These are phyloP conservation scores for Lysandra bellargus DNA, from an alignment of 2,888 invertebrate species.

Conservation along the genomic window DNA sequence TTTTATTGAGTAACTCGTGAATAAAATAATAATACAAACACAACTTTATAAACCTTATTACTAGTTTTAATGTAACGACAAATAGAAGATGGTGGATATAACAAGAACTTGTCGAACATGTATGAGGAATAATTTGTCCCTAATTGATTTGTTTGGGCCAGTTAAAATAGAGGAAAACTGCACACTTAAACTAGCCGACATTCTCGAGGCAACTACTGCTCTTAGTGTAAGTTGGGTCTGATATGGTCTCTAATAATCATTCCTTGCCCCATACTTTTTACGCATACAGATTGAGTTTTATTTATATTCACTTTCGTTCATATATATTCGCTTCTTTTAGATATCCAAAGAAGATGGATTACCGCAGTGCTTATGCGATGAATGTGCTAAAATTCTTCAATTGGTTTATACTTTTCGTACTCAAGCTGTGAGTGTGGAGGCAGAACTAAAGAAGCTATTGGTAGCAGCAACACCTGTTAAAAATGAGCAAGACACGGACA, in stretches of 20 bases:
- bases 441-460: constrained; percentile 56
- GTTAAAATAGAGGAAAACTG: constrained; percentile 56
- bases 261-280: not conserved
- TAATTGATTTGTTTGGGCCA: constrained; percentile 58
- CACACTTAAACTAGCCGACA: constrained; percentile 54
- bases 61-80: constrained; percentile 5
- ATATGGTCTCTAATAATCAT: not conserved
- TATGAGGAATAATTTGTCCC: constrained; percentile 59
- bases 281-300: not conserved
- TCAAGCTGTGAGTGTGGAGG: constrained; percentile 57
- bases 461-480: constrained; percentile 43
- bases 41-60: not conserved
- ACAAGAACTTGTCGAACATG: constrained; percentile 66
- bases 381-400: constrained; percentile 75
- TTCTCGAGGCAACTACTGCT: constrained; percentile 58
- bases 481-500: constrained; percentile 35
- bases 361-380: constrained; percentile 80
- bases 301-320: not conserved
- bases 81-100: constrained; percentile 54
- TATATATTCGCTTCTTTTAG: constrained; percentile 45
- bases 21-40: not conserved
- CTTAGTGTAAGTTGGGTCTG: constrained; percentile 51
- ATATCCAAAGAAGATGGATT: constrained; percentile 76
- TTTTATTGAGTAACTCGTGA: not conserved
- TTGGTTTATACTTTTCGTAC: constrained; percentile 67